Evolutionary conservation across 2,888 invertebrate species (phyloP).

Genomic region (Philonicus albiceps): DNA sequence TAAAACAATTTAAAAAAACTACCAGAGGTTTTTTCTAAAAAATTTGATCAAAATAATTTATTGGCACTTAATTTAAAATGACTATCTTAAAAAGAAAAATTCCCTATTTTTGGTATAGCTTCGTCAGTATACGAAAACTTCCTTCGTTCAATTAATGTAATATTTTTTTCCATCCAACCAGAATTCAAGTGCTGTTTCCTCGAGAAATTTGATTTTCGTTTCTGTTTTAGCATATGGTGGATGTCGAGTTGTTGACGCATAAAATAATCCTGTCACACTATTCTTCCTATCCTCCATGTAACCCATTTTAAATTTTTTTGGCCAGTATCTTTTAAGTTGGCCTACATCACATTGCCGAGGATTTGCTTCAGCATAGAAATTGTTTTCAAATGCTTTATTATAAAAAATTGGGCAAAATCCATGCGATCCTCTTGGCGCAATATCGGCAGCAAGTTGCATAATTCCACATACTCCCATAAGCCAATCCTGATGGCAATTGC

Average conservation of each 20-base stretch:
- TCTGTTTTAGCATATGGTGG: slow-evolving; percentile 49
- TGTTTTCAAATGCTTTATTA: slow-evolving; percentile 51
- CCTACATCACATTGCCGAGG: slow-evolving; percentile 49
- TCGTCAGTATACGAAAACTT: neutral
- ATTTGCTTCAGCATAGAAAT: slow-evolving; percentile 51
- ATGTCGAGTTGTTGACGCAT: slow-evolving; percentile 49
- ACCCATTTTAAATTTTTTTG: slow-evolving; percentile 52
- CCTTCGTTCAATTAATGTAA: neutral
- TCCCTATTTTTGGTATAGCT: neutral
- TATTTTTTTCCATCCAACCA: neutral
- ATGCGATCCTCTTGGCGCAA: slow-evolving; percentile 51
- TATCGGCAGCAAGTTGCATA: slow-evolving; percentile 50
- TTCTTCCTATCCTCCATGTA: slow-evolving; percentile 52
- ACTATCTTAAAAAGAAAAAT: neutral
- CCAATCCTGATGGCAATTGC: slow-evolving; percentile 54
- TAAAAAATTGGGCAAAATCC: slow-evolving; percentile 53
- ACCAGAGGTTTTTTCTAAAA: neutral
- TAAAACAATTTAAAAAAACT: neutral
- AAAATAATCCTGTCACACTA: slow-evolving; percentile 48
- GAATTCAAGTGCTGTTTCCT: neutral
- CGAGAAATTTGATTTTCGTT: neutral
- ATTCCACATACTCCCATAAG: slow-evolving; percentile 53
- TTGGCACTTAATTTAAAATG: neutral
- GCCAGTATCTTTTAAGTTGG: slow-evolving; percentile 46
- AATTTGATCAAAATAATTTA: neutral